Evolutionary conservation across 2,113 vertebrate genomes (phyloP).

Genomic region (Lynx canadensis): DNA sequence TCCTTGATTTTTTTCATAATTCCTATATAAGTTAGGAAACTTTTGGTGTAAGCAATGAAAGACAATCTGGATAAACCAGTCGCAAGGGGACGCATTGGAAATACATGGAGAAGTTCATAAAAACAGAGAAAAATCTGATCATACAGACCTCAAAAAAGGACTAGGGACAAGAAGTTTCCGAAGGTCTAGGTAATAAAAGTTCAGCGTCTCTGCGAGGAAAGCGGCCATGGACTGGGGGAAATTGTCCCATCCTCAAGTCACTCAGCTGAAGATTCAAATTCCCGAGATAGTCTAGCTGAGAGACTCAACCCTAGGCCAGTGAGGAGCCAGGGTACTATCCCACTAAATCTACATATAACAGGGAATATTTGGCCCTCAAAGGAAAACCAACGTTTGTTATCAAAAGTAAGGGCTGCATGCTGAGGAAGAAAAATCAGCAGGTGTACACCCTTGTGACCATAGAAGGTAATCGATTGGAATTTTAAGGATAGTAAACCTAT

Average conservation of each 20-base stretch:
- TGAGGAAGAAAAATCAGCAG: not conserved
- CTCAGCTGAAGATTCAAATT: not conserved
- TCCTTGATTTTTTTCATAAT: not conserved
- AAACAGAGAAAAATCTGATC: not conserved
- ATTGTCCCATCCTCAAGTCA: no score
- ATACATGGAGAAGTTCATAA: not conserved
- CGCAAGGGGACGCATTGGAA: not conserved
- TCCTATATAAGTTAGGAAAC: not conserved
- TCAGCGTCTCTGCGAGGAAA: not conserved
- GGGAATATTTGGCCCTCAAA: not conserved
- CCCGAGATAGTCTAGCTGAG: not conserved
- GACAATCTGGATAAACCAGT: not conserved
- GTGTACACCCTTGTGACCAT: not conserved
- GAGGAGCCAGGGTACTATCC: not conserved
- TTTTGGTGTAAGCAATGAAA: not conserved
- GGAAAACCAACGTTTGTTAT: not conserved
- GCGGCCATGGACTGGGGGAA: not conserved
- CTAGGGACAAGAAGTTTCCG: not conserved
- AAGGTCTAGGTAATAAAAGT: not conserved
- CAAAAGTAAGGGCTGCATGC: not conserved
- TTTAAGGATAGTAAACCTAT: not conserved
- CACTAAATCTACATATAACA: not conserved
- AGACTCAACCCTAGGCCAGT: not conserved
- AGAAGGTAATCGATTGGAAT: not conserved
- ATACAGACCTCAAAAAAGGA: not conserved